Conservation (phyloP, 2,888 invertebrate genomes). For the Dasypolia templi region DNA sequence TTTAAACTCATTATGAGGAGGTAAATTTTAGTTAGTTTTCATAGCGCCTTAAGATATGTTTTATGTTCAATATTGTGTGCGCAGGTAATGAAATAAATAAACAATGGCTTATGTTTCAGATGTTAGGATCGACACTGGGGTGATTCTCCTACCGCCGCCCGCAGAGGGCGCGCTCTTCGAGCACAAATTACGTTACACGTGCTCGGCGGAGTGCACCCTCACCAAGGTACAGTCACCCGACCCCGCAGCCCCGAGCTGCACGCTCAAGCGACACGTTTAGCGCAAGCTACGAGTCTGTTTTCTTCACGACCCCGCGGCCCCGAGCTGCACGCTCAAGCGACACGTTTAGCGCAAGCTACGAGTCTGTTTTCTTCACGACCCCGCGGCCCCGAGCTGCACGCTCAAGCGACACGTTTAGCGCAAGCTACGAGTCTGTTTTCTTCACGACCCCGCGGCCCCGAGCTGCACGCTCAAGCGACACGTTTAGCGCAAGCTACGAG, state of each 20-base stretch:
- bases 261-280: background rate
- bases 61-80: background rate
- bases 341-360: background rate
- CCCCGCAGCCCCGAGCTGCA: background rate
- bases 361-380: no score
- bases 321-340: background rate
- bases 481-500: background rate
- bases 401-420: background rate
- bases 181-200: background rate
- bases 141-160: background rate
- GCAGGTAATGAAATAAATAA: background rate
- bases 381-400: background rate
- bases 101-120: background rate
- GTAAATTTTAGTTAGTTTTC: background rate
- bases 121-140: background rate
- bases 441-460: background rate
- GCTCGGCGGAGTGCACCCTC: conserved; percentile 11
- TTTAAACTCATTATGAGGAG: background rate
- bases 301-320: background rate
- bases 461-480: background rate
- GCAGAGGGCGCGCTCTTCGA: conserved; percentile 1
- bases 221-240: background rate
- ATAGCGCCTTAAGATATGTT: background rate
- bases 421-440: no score
- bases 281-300: no score